Evolutionary conservation across 1,140 invertebrate species (phyloP).

Genomic region (Latrodectus geometricus): DNA sequence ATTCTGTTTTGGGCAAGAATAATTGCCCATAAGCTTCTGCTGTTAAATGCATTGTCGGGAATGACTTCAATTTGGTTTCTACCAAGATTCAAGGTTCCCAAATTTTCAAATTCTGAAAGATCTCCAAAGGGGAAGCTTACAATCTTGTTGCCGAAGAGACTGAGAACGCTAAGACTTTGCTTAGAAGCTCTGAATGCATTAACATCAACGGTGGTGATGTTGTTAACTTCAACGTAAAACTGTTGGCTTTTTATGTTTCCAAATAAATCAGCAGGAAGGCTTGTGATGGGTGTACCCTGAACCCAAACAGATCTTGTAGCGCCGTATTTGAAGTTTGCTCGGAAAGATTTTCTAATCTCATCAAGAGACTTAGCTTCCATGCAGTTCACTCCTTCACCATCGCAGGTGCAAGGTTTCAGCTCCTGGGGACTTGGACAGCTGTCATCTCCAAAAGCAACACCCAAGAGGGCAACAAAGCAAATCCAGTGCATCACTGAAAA

Average conservation of each 20-base stretch:
- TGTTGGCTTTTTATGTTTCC: slow-evolving; percentile 33
- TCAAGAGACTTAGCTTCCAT: slow-evolving; percentile 27
- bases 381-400: slow-evolving; percentile 58
- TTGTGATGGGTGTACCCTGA: slow-evolving; percentile 48
- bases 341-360: slow-evolving; percentile 44
- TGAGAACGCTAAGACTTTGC: slow-evolving; percentile 7
- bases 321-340: slow-evolving; percentile 35
- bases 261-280: slow-evolving; percentile 33
- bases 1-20: slow-evolving; percentile 52
- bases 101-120: not conserved
- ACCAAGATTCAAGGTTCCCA: slow-evolving; percentile 28
- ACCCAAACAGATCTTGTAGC: slow-evolving; percentile 44
- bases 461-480: not conserved
- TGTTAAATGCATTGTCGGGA: slow-evolving; percentile 30
- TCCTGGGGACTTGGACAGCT: slow-evolving; percentile 38
- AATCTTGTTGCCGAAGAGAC: slow-evolving; percentile 54
- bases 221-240: slow-evolving; percentile 49
- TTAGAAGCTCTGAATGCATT: slow-evolving; percentile 34
- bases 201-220: slow-evolving; percentile 19
- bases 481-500: slow-evolving; percentile 7
- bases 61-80: slow-evolving; percentile 27
- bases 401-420: slow-evolving; percentile 53
- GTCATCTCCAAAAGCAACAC: slow-evolving; percentile 18
- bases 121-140: slow-evolving; percentile 7
- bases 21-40: slow-evolving; percentile 15